phyloP scores from a whole-genome alignment of 1,140 invertebrate species.

The Aphis gossypii region DNA sequence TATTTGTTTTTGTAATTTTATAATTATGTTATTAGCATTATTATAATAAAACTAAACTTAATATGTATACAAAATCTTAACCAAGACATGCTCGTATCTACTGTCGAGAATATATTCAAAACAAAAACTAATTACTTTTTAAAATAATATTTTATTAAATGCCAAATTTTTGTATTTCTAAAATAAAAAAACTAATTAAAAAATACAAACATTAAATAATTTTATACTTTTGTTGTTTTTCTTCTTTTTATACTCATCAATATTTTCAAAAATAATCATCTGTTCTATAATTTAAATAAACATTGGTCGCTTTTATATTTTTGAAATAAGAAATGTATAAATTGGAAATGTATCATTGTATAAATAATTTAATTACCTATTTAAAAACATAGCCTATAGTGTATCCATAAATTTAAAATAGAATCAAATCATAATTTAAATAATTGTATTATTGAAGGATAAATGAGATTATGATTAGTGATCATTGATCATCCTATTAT shows the following conservation, averaged over 20 bases:
- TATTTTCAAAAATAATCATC: neutral
- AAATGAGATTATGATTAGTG: neutral
- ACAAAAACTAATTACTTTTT: neutral
- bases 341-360: neutral
- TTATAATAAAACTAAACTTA: no score
- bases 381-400: neutral
- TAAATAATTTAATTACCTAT: neutral
- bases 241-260: no score
- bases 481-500: neutral
- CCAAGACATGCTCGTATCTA: no score
- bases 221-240: no score
- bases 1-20: neutral
- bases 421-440: neutral
- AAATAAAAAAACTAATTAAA: neutral
- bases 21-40: neutral
- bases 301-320: neutral
- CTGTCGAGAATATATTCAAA: neutral
- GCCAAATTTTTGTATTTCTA: neutral
- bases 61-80: no score
- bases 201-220: no score
- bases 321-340: neutral
- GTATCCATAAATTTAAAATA: neutral
- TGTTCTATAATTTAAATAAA: neutral
- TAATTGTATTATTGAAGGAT: neutral
- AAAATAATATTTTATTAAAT: neutral